Percentiles rank a stretch among this genome's conserved stretches.
phyloP scores from a whole-genome alignment of 2,888 invertebrate genomes.

The Leucozona laternaria region DNA sequence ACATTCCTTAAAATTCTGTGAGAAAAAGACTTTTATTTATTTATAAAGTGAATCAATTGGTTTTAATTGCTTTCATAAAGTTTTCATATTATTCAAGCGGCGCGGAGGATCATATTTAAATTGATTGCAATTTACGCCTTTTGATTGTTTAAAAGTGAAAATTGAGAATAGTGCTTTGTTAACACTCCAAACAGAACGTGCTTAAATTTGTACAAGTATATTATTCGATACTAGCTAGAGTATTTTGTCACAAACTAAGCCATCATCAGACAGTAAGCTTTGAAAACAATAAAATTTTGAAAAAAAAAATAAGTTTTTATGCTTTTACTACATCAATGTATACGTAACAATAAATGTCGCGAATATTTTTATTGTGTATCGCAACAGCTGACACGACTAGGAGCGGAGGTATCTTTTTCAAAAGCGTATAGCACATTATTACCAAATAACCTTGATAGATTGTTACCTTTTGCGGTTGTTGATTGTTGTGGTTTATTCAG shows the following conservation, averaged over 20 bases:
- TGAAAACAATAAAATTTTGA: slow-evolving; percentile 2
- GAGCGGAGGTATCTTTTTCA: slow-evolving; percentile 2
- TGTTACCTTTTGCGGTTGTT: slow-evolving; percentile 1
- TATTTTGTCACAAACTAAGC: neutral
- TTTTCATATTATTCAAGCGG: neutral
- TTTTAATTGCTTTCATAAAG: slow-evolving; percentile 47
- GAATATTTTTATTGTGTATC: slow-evolving; percentile 2
- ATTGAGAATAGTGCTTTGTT: neutral
- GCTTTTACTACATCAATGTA: neutral
- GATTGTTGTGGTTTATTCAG: slow-evolving; percentile 5
- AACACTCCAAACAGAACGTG: slow-evolving; percentile 24
- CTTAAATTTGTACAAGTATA: neutral
- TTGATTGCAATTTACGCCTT: slow-evolving; percentile 41
- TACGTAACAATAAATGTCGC: neutral
- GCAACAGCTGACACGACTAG: neutral
- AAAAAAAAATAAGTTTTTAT: neutral
- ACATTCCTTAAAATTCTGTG: neutral
- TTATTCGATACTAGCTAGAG: neutral
- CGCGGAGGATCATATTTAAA: slow-evolving; percentile 9
- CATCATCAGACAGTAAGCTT: slow-evolving; percentile 1
- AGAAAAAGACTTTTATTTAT: neutral
- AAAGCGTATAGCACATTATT: neutral
- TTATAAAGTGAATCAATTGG: slow-evolving; percentile 45
- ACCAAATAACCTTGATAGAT: slow-evolving; percentile 15
- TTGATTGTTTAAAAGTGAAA: slow-evolving; percentile 15